Evolutionary conservation across 2,797 vertebrate species (phyloP), one percentile per base, ranked within the genome.

Genomic region (Lutjanus argentimaculatus): DNA sequence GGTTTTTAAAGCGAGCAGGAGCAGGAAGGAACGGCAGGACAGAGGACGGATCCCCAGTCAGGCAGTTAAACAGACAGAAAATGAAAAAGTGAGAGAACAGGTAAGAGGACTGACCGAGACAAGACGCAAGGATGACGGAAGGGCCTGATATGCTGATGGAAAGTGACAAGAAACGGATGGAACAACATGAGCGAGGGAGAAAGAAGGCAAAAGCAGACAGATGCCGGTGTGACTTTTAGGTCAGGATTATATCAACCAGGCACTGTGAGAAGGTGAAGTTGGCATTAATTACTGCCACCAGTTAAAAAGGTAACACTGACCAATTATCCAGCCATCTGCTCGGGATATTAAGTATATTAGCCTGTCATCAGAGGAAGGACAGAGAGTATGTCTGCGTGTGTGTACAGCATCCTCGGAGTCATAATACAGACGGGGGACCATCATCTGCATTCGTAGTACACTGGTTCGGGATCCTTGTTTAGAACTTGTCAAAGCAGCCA

Each of bases 321-420:
- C 88, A 91, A 91, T 93, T 91, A 92, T 74, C 85, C 86, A 72
- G 51, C 89, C 88, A 90, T 90, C 89, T 90, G 91, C 56, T 67
- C 42, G 70, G 69, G 53, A 77, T 74, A 71, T 30, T 69, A 46
- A 49, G 25, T 36, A 45, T 13, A 79, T 84, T 81, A 89, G 86
- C 57, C 77, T 75, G 64, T 84, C 84, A 86, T 64, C 77, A 75
- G 55, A 68, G 64, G 52, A 64, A 51, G 62, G 72, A 69, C 65
- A 43, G 21, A 61, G 58, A 58, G 19, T 48, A 55, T 3, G 56
- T 36, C 46, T 77, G 61, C 56, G 53, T 42, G 70, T 57, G 30
- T 72, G 68, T 68, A 51, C 61, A 48, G 69, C 56, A 56, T 64
- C 64, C 56, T 72, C 57, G 51, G 73, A 83, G 79, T 61, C 61